Evolutionary conservation across 2,888 invertebrate genomes (phyloP), one percentile per base, ranked within the genome.

Genomic region (Mythimna loreyi): DNA sequence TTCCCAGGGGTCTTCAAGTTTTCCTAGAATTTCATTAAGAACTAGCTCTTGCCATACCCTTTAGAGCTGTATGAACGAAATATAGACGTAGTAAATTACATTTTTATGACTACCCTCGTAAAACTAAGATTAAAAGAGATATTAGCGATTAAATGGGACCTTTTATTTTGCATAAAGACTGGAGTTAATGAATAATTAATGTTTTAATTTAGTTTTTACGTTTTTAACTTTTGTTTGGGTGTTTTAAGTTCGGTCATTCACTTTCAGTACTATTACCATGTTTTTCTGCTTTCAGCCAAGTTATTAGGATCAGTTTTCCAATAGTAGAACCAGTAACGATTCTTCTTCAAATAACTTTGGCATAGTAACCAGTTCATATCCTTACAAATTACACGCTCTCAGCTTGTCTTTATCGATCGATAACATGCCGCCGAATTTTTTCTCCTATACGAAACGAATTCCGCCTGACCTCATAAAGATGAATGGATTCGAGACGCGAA

Each of bases 11-110:
- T 23, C 33, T 21, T 57, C 50, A 60, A 74, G 53, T 72, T 81
- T 78, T 57, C 69, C 84, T 69, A 74, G 72, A 81, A 81, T 81
- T 83, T 83, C 75, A 83, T 78, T 75, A 78, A 66, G 63, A 68
- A 55, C 58, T 66, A 70, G 52, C 65, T 69, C 50, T 30, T 45
- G 33, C 25, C 30, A n/a, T 55, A 59, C 64, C 76, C 58, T 55
- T 62, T 75, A 50, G 30, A 74, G 59, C 59, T 59, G 49, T 43
- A 70, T 68, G 49, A 53, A 62, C 65, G 55, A 70, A 75, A 80
- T 63, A 75, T 62, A 50, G 43, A 56, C 36, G 62, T 45, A 60
- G 28, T 52, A 66, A 80, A 78, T 77, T 65, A 58, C 49, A 45
- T 80, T 76, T 77, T 78, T 63, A 77, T 75, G 55, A 56, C 70